Conservation (phyloP, 2,113 vertebrate genomes). For the Dermatemys mawii region DNA sequence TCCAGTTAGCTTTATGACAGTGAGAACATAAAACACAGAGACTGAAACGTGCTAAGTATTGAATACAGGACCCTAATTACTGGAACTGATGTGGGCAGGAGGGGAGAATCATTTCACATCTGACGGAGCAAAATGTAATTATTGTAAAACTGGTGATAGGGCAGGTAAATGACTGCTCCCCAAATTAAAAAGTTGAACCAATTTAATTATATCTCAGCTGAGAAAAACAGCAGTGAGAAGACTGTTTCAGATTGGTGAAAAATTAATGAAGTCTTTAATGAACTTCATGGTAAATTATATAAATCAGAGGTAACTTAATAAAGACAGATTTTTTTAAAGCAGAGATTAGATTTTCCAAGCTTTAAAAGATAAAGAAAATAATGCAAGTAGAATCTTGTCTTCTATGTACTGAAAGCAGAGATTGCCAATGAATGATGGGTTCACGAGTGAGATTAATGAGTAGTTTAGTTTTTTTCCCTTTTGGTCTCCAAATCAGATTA, state of each 20-base stretch:
- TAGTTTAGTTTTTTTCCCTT: conserved; percentile 7
- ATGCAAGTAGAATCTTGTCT: neutral
- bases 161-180: conserved; percentile 70
- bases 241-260: conserved; percentile 73
- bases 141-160: conserved; percentile 68
- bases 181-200: conserved; percentile 74
- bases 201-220: conserved; percentile 77
- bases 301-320: conserved; percentile 73
- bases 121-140: conserved; percentile 74
- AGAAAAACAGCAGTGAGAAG: conserved; percentile 74
- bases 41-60: conserved; percentile 52
- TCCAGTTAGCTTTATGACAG: conserved; percentile 30
- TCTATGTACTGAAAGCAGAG: neutral
- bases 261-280: conserved; percentile 79
- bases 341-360: conserved; percentile 65
- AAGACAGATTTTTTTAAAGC: conserved; percentile 48
- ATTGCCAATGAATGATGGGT: neutral
- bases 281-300: conserved; percentile 72
- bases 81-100: conserved; percentile 23
- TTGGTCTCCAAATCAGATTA: neutral
- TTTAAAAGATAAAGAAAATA: conserved; percentile 57
- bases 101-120: conserved; percentile 47
- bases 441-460: neutral
- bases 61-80: conserved; percentile 62
- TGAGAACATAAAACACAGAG: conserved; percentile 44